These are phyloP conservation scores for Diplogasteroides magnus DNA, from an alignment of 1,140 invertebrate genomes.

Conservation along the genomic window DNA sequence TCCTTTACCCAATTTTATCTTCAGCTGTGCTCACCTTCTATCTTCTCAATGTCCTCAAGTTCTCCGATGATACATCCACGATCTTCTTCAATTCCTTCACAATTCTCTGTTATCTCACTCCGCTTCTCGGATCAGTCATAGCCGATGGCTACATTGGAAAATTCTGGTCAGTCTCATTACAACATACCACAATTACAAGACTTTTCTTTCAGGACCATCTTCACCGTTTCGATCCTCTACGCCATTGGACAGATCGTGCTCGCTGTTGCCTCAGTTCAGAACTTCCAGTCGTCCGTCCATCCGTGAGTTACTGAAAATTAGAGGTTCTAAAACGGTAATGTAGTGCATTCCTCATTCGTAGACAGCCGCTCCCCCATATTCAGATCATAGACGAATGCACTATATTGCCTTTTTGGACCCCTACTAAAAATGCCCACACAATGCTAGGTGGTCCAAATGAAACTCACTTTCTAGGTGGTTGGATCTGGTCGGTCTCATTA, in stretches of 20 bases:
- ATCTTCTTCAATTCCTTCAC: conserved; percentile 66
- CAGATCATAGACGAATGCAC: too few relatives aligned
- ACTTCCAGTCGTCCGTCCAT: background rate
- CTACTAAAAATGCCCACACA: too few relatives aligned
- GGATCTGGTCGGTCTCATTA: conserved; percentile 54
- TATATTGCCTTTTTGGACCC: too few relatives aligned
- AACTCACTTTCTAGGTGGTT: conserved; percentile 20
- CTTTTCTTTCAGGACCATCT: conserved; percentile 56
- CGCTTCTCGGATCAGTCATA: conserved; percentile 78
- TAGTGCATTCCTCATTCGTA: too few relatives aligned
- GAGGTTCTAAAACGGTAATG: too few relatives aligned
- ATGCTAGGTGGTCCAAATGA: too few relatives aligned
- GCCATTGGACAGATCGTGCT: conserved; percentile 66
- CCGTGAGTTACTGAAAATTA: too few relatives aligned
- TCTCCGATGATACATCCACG: conserved; percentile 7
- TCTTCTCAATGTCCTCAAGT: conserved; percentile 66
- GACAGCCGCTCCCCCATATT: too few relatives aligned
- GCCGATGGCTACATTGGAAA: conserved; percentile 80
- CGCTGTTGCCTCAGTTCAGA: background rate
- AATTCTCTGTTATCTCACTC: conserved; percentile 77
- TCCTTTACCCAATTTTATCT: conserved; percentile 51
- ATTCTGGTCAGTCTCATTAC: conserved; percentile 63
- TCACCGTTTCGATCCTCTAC: conserved; percentile 67
- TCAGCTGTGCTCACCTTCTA: conserved; percentile 77
- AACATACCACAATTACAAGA: background rate